Conservation (phyloP, 2,888 invertebrate species). For the Xestia sexstrigata region DNA sequence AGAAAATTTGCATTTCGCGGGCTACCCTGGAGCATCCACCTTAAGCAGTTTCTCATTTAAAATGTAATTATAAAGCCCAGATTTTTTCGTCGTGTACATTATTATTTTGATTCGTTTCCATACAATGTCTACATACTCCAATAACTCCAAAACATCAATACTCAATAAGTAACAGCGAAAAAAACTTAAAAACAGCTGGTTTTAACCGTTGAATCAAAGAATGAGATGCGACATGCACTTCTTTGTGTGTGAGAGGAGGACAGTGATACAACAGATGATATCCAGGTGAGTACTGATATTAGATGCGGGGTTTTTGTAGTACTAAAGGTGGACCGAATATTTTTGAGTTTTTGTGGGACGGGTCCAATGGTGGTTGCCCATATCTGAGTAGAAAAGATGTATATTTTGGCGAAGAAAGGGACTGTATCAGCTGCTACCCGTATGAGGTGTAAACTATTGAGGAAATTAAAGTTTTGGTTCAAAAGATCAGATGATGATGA, state of each 20-base stretch:
- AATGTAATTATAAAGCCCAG: too few species aligned
- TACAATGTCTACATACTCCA: conserved; percentile 28
- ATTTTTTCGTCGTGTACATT: neutral
- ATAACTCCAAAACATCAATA: conserved; percentile 34
- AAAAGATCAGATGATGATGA: too few species aligned
- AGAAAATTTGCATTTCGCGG: too few species aligned
- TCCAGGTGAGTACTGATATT: conserved; percentile 59
- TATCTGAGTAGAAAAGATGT: conserved; percentile 23
- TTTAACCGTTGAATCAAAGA: conserved; percentile 39
- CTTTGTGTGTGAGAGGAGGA: conserved; percentile 35
- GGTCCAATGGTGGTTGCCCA: neutral
- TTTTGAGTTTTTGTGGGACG: conserved; percentile 42
- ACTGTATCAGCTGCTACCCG: conserved; percentile 26
- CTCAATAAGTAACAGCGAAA: conserved; percentile 27
- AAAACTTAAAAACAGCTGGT: conserved; percentile 54
- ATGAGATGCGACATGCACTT: conserved; percentile 39
- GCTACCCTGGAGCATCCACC: too few species aligned
- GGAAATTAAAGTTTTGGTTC: neutral
- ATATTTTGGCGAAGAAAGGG: conserved; percentile 8
- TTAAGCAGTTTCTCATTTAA: neutral
- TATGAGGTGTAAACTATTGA: conserved; percentile 27
- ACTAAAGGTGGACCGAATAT: conserved; percentile 51
- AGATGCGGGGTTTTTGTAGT: conserved; percentile 46
- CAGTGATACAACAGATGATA: conserved; percentile 54
- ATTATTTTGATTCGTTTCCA: neutral